A percentile compares a stretch with the other conserved stretches of the same genome.
Conservation (phyloP, 2,113 vertebrate genomes). For the Sigmodon hispidus region DNA sequence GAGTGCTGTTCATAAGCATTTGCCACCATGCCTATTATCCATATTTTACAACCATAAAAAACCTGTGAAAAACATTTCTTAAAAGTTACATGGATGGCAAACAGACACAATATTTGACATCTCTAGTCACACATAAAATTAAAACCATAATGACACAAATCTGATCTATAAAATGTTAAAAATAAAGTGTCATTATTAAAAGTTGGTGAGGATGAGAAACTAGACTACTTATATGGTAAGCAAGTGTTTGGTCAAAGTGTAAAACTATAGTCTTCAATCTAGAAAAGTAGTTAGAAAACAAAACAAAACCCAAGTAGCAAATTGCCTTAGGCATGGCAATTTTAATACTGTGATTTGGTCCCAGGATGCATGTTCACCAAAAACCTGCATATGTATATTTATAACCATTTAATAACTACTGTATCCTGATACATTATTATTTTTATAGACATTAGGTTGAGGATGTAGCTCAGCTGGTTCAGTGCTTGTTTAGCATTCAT, state of each 20-base stretch:
- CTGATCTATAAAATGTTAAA: not conserved
- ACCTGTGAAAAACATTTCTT: not conserved
- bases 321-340: not conserved
- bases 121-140: not conserved
- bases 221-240: not conserved
- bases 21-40: not conserved
- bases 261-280: not conserved
- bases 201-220: not conserved
- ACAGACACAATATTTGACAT: not conserved
- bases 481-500: not conserved
- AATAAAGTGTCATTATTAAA: constrained; percentile 16
- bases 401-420: not conserved
- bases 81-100: not conserved
- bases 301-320: not conserved
- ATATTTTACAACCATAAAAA: not conserved
- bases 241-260: not conserved
- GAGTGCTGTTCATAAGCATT: not conserved
- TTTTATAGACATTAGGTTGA: not conserved
- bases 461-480: not conserved
- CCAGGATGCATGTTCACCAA: not conserved
- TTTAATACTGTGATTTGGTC: not conserved
- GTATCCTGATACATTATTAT: not conserved
- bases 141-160: not conserved
- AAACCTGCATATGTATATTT: not conserved
- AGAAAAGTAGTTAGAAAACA: constrained; percentile 15